These are phyloP conservation scores for Mastomys natalensis DNA, from an alignment of 2,113 vertebrate genomes.

Conservation along the genomic window DNA sequence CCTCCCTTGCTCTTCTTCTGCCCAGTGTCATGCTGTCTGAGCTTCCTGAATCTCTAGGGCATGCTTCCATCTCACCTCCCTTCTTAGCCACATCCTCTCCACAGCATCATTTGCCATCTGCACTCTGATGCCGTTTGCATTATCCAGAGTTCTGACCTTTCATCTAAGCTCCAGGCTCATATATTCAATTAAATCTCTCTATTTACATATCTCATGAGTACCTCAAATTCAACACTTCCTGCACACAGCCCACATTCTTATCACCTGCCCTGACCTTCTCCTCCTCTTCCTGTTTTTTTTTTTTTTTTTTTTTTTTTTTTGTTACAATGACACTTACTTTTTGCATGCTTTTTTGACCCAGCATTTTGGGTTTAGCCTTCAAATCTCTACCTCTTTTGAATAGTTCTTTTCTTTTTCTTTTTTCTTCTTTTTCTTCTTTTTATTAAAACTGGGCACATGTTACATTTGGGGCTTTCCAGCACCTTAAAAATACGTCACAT, in stretches of 20 bases:
- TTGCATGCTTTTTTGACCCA: background rate
- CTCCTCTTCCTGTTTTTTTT: background rate
- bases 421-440: no score
- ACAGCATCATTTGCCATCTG: background rate
- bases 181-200: background rate
- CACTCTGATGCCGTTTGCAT: background rate
- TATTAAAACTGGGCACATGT: background rate
- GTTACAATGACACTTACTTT: background rate
- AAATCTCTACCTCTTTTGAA: background rate
- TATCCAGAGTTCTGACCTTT: constrained; percentile 8
- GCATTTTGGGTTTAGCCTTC: background rate
- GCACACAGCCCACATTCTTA: background rate
- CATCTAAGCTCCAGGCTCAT: background rate
- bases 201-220: background rate
- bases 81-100: background rate
- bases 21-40: background rate
- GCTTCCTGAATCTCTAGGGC: background rate
- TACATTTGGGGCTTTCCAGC: background rate
- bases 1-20: background rate
- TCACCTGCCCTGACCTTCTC: background rate
- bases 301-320: background rate
- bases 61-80: background rate
- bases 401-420: background rate
- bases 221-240: background rate
- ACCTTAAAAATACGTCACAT: background rate